phyloP scores from a whole-genome alignment of 2,888 invertebrate species.

The Neoitamus cyanurus region DNA sequence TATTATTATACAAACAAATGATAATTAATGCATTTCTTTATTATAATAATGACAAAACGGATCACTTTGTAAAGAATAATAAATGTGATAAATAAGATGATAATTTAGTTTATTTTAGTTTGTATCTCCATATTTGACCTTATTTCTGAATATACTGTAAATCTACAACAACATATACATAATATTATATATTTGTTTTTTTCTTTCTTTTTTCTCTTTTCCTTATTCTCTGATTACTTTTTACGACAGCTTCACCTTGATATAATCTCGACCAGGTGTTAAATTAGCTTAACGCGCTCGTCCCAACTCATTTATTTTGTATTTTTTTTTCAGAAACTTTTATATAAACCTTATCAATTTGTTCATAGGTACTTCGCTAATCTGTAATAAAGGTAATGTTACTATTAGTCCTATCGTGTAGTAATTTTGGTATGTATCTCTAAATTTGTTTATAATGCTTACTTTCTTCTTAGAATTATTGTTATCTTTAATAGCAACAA shows the following conservation, averaged over 20 bases:
- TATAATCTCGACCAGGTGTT: not conserved
- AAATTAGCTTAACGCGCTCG: conserved; percentile 33
- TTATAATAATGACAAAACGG: conserved; percentile 27
- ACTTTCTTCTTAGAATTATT: not conserved
- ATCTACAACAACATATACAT: conserved; percentile 49
- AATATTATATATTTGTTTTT: conserved; percentile 28
- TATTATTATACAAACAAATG: conserved; percentile 41
- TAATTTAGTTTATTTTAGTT: conserved; percentile 34
- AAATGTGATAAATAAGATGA: conserved; percentile 39
- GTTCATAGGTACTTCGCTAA: conserved; percentile 32
- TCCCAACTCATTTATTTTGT: conserved; percentile 17
- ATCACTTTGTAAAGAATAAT: conserved; percentile 26
- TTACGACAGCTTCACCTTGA: not conserved
- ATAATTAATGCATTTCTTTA: conserved; percentile 35
- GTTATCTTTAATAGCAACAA: conserved; percentile 33
- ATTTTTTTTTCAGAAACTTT: conserved; percentile 11
- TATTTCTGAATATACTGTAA: conserved; percentile 45
- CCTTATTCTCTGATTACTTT: conserved; percentile 1
- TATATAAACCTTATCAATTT: conserved; percentile 43
- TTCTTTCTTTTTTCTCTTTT: not conserved
- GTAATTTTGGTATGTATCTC: conserved; percentile 27
- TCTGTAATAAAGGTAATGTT: conserved; percentile 28
- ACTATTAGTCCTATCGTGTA: conserved; percentile 23
- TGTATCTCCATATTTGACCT: conserved; percentile 21
- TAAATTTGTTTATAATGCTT: not conserved